Conservation (phyloP, 2,797 vertebrate genomes). For the Glyptemys insculpta region DNA sequence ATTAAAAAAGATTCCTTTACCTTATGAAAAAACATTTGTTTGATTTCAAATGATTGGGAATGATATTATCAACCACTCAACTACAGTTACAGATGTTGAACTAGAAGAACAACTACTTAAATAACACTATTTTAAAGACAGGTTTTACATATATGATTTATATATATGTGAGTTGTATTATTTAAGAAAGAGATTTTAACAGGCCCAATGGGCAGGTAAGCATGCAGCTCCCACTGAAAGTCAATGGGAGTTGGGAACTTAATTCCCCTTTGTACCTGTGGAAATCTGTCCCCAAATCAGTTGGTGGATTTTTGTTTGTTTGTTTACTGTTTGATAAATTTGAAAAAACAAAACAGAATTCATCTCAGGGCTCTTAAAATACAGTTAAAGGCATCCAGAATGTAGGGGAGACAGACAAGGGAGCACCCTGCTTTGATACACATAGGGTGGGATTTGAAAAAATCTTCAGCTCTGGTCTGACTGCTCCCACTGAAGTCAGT, state of each 20-base stretch:
- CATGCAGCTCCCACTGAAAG: background rate
- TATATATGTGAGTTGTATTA: background rate
- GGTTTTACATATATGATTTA: background rate
- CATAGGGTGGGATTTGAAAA: background rate
- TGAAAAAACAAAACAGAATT: background rate
- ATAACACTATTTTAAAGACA: background rate
- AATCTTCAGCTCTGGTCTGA: background rate
- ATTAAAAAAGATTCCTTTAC: constrained; percentile 13
- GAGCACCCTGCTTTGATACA: background rate
- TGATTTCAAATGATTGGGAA: constrained; percentile 18
- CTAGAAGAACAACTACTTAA: background rate
- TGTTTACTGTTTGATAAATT: background rate
- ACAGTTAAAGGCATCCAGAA: background rate
- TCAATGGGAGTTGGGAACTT: rapidly evolving
- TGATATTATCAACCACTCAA: constrained; percentile 26
- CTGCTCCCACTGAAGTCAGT: background rate
- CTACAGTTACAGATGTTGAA: background rate
- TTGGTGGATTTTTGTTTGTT: background rate
- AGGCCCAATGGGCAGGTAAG: background rate
- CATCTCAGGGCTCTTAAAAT: background rate
- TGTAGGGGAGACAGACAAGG: background rate
- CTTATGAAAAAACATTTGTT: background rate
- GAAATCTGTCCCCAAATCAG: background rate
- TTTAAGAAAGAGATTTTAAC: background rate
- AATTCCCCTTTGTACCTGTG: background rate